Evolutionary conservation across 2,797 vertebrate species (phyloP).

Genomic region (Enteromius afrohamiltoni): DNA sequence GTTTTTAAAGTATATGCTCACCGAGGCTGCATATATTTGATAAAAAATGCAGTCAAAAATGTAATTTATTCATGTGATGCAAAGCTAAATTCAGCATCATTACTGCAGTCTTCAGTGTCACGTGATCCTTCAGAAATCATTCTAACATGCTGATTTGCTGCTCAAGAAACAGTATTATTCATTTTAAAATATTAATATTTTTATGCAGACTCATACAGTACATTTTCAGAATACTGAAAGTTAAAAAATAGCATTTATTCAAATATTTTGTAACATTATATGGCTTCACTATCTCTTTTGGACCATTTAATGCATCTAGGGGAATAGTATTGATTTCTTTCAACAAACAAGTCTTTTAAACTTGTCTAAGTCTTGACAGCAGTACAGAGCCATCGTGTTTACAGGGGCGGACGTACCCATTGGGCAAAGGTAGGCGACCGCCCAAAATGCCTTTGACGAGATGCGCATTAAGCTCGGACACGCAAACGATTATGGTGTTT

Average conservation of each 20-base stretch:
- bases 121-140: neutral
- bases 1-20: neutral
- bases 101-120: neutral
- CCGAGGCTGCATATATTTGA: neutral
- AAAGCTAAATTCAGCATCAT: neutral
- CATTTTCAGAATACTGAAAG: neutral
- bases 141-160: neutral
- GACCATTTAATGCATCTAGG: neutral
- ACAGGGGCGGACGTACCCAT: too few relatives aligned
- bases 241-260: neutral
- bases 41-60: neutral
- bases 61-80: neutral
- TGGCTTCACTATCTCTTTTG: neutral
- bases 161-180: neutral
- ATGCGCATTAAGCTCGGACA: too few relatives aligned
- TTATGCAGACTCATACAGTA: neutral
- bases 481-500: too few relatives aligned
- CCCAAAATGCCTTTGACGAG: too few relatives aligned
- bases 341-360: neutral
- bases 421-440: too few relatives aligned
- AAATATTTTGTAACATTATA: neutral
- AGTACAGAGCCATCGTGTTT: neutral
- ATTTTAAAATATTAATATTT: neutral
- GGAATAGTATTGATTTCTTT: neutral
- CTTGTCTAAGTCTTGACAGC: constrained; percentile 8